A percentile compares a stretch with the other conserved stretches of the same genome.
These are phyloP conservation scores for Aplocera efformata DNA, from an alignment of 2,888 invertebrate species.

Conservation along the genomic window DNA sequence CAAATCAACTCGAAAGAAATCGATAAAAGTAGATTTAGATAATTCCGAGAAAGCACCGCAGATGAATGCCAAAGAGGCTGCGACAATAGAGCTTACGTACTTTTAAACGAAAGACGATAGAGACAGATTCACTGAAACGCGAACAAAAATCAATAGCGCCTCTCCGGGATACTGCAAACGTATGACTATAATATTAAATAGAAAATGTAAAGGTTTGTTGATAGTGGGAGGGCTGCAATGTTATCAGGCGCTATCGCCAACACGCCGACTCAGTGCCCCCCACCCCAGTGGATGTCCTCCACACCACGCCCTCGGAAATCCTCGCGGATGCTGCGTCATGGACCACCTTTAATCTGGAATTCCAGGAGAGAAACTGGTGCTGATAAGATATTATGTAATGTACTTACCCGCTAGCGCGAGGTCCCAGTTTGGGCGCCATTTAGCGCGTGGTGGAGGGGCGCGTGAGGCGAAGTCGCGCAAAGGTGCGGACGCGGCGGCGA, in stretches of 20 bases:
- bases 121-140: slow-evolving; percentile 40
- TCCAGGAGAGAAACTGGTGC: slow-evolving; percentile 3
- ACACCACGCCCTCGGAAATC: slow-evolving; percentile 67
- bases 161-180: slow-evolving; percentile 42
- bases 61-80: slow-evolving; percentile 56
- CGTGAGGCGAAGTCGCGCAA: slow-evolving; percentile 37
- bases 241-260: slow-evolving; percentile 68
- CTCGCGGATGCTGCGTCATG: slow-evolving; percentile 56
- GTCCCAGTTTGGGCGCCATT: slow-evolving; percentile 73
- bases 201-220: slow-evolving; percentile 65
- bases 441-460: slow-evolving; percentile 64
- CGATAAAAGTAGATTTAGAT: slow-evolving; percentile 22
- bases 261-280: slow-evolving; percentile 58
- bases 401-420: slow-evolving; percentile 70
- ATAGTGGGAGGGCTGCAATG: slow-evolving; percentile 63
- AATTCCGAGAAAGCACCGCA: slow-evolving; percentile 31
- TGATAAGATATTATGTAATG: slow-evolving; percentile 35
- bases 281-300: slow-evolving; percentile 44
- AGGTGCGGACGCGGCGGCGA: slow-evolving; percentile 53
- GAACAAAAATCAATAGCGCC: slow-evolving; percentile 65
- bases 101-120: slow-evolving; percentile 20
- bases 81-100: slow-evolving; percentile 44
- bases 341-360: slow-evolving; percentile 35
- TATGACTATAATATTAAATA: slow-evolving; percentile 15
- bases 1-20: slow-evolving; percentile 11